Evolutionary conservation across 2,888 invertebrate genomes (phyloP).

Genomic region (Coleophora flavipennella): DNA sequence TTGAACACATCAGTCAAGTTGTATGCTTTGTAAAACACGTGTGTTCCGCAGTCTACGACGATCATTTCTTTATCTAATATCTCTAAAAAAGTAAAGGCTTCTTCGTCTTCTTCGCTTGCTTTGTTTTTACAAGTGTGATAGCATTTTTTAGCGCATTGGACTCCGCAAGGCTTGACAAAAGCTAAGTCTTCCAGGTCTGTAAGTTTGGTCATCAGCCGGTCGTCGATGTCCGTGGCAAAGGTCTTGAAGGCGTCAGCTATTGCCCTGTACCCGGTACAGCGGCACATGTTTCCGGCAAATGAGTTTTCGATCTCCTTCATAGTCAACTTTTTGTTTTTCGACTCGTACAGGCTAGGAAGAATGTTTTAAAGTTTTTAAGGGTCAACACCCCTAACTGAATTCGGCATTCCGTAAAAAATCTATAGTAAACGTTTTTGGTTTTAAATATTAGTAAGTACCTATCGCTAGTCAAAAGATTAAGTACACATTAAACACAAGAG

Average conservation of each 20-base stretch:
- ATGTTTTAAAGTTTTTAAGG: too few species aligned
- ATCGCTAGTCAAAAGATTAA: too few species aligned
- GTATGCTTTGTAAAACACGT: constrained; percentile 65
- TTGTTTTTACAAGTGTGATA: constrained; percentile 15
- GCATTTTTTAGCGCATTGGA: constrained; percentile 33
- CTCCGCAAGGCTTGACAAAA: constrained; percentile 34
- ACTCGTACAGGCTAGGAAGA: constrained; percentile 58
- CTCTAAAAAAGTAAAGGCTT: constrained; percentile 37
- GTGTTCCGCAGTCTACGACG: constrained; percentile 51
- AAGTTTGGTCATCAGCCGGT: constrained; percentile 60
- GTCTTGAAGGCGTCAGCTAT: constrained; percentile 86
- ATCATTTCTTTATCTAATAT: constrained; percentile 51
- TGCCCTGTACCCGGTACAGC: constrained; percentile 86
- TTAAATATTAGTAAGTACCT: too few species aligned
- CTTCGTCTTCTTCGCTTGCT: constrained; percentile 5
- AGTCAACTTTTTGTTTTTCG: constrained; percentile 62
- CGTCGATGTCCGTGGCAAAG: constrained; percentile 75
- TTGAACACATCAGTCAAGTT: constrained; percentile 61
- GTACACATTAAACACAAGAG: too few species aligned
- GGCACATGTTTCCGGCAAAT: constrained; percentile 84
- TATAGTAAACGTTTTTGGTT: too few species aligned
- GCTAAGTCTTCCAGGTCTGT: constrained; percentile 60
- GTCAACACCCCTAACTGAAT: too few species aligned
- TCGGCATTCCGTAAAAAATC: too few species aligned
- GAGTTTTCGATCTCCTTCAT: constrained; percentile 81